Conservation (phyloP, 2,797 vertebrate species). For the Agapornis canus region DNA sequence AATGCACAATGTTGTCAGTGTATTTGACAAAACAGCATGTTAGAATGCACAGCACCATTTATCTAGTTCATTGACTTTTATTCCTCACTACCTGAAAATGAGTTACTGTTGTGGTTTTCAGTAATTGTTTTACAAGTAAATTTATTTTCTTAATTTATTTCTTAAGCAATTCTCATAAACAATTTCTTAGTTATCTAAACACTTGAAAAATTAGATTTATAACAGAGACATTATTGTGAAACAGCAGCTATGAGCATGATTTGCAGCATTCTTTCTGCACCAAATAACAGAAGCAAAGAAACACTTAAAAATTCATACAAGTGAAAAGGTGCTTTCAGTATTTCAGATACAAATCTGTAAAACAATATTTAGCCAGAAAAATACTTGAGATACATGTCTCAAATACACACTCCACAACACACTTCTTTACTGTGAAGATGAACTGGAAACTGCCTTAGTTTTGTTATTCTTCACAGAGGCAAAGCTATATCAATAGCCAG, state of each 20-base stretch:
- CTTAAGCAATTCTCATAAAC: not conserved
- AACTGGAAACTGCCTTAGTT: not conserved
- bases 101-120: not conserved
- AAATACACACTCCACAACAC: not conserved
- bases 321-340: not conserved
- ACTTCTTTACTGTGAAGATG: not conserved
- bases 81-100: not conserved
- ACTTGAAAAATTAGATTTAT: not conserved
- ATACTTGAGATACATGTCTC: not conserved
- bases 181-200: not conserved
- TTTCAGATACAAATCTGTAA: not conserved
- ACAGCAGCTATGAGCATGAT: not conserved
- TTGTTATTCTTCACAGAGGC: not conserved
- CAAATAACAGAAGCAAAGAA: not conserved
- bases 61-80: not conserved
- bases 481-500: constrained; percentile 18
- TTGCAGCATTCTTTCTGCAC: not conserved
- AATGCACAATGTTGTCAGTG: not conserved
- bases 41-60: not conserved
- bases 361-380: not conserved
- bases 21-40: not conserved
- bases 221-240: not conserved
- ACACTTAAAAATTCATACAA: not conserved
- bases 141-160: constrained; percentile 5
- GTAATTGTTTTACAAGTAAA: not conserved